A percentile compares a stretch with the other conserved stretches of the same genome.
phyloP scores from a whole-genome alignment of 1,140 invertebrate species.

The Drosophila pachea region DNA sequence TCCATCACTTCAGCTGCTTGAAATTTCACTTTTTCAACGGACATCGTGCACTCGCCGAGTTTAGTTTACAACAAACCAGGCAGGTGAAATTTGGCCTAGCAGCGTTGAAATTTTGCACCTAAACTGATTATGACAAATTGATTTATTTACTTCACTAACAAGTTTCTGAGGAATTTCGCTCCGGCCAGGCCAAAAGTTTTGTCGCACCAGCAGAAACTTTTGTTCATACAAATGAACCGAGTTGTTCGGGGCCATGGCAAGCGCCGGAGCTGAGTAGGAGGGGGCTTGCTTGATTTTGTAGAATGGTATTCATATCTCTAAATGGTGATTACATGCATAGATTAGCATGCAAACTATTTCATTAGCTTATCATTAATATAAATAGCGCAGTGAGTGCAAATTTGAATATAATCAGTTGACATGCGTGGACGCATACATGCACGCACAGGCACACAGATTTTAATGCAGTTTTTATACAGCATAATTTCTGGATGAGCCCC shows the following conservation, averaged over 20 bases:
- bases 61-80: conserved; percentile 27
- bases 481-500: conserved; percentile 47
- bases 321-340: conserved; percentile 43
- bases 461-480: conserved; percentile 68
- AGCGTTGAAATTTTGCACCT: conserved; percentile 74
- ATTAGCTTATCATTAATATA: conserved; percentile 68
- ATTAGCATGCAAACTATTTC: conserved; percentile 69
- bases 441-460: conserved; percentile 34
- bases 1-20: too few species aligned
- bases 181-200: conserved; percentile 59
- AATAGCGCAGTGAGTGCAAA: conserved; percentile 54
- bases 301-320: conserved; percentile 17
- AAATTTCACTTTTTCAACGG: conserved; percentile 2
- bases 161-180: conserved; percentile 71
- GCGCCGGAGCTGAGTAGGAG: too few species aligned
- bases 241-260: conserved; percentile 18
- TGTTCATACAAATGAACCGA: conserved; percentile 61
- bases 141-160: conserved; percentile 79
- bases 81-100: conserved; percentile 69
- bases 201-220: conserved; percentile 60
- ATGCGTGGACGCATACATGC: conserved; percentile 1
- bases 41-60: not conserved
- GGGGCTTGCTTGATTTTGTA: not conserved
- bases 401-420: conserved; percentile 69
- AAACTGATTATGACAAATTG: conserved; percentile 79